Percentiles rank a stretch among this genome's conserved stretches.
These are phyloP conservation scores for Dinomys branickii DNA, from an alignment of 2,113 vertebrate species.

Conservation along the genomic window DNA sequence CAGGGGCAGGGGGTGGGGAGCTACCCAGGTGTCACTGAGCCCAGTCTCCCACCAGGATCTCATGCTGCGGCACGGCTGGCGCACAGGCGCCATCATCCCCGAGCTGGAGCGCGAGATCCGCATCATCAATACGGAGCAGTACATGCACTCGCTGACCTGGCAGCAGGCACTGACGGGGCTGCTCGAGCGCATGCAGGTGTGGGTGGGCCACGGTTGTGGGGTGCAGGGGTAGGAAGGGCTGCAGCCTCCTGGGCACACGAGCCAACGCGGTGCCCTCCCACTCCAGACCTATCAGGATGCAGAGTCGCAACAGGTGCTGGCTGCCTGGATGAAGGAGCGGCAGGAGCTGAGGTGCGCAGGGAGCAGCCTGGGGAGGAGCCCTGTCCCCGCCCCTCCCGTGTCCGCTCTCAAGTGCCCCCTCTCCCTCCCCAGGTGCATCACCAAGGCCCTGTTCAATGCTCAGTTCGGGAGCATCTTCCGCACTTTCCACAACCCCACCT, in stretches of 20 bases:
- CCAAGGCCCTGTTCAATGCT: constrained; percentile 90
- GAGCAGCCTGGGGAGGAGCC: fast-evolving
- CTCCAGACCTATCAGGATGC: constrained; percentile 88
- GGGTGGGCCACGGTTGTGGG: fast-evolving
- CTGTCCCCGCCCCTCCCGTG: fast-evolving
- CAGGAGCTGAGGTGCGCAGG: constrained; percentile 88
- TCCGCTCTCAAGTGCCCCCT: neutral
- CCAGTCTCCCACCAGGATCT: constrained; percentile 83
- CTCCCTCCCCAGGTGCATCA: constrained; percentile 83
- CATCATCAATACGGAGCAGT: constrained; percentile 91
- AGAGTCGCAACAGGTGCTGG: constrained; percentile 87
- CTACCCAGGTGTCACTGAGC: neutral
- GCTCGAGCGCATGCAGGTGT: constrained; percentile 90
- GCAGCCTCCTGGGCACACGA: neutral
- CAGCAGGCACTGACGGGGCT: constrained; percentile 90
- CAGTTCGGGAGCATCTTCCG: constrained; percentile 92
- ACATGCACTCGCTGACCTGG: constrained; percentile 91
- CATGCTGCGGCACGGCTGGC: constrained; percentile 90
- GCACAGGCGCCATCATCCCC: constrained; percentile 90
- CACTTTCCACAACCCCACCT: constrained; percentile 91
- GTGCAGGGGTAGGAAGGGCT: no score
- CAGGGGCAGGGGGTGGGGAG: fast-evolving
- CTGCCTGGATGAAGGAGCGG: constrained; percentile 90
- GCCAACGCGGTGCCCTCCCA: neutral
- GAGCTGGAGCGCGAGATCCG: constrained; percentile 89